Conservation (phyloP, 2,113 vertebrate genomes). For the Tauraco erythrolophus region DNA sequence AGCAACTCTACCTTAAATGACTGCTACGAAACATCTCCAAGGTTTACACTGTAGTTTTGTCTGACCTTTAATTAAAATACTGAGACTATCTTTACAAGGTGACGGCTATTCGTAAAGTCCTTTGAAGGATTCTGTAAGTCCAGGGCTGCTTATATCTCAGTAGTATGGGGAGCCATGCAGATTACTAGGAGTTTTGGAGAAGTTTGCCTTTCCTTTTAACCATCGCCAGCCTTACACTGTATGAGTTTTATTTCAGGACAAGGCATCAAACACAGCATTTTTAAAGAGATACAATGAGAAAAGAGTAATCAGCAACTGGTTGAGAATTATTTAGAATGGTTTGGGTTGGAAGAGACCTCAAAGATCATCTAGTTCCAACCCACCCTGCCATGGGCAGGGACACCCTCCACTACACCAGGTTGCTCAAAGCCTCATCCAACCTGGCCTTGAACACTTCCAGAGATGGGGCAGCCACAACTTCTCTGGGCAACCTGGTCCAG, state of each 20-base stretch:
- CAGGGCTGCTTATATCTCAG: neutral
- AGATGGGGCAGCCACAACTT: too few relatives aligned
- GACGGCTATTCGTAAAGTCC: neutral
- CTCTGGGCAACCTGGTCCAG: too few relatives aligned
- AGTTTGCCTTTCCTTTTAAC: neutral
- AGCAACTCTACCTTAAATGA: neutral
- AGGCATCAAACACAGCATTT: neutral
- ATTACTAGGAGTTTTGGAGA: neutral
- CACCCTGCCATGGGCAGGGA: too few relatives aligned
- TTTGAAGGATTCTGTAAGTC: neutral
- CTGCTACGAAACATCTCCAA: conserved; percentile 27
- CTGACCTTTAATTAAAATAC: conserved; percentile 73
- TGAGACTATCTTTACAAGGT: neutral
- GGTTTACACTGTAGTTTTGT: neutral
- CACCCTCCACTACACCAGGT: too few relatives aligned
- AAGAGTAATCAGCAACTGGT: neutral
- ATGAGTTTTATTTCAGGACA: neutral
- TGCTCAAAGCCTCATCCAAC: too few relatives aligned
- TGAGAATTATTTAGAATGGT: neutral
- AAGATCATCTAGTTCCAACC: too few relatives aligned
- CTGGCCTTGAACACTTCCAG: too few relatives aligned
- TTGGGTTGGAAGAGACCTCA: too few relatives aligned
- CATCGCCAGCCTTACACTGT: neutral
- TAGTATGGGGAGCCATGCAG: neutral
- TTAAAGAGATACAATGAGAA: neutral